phyloP scores from a whole-genome alignment of 2,797 vertebrate genomes.

The Xyrichtys novacula region DNA sequence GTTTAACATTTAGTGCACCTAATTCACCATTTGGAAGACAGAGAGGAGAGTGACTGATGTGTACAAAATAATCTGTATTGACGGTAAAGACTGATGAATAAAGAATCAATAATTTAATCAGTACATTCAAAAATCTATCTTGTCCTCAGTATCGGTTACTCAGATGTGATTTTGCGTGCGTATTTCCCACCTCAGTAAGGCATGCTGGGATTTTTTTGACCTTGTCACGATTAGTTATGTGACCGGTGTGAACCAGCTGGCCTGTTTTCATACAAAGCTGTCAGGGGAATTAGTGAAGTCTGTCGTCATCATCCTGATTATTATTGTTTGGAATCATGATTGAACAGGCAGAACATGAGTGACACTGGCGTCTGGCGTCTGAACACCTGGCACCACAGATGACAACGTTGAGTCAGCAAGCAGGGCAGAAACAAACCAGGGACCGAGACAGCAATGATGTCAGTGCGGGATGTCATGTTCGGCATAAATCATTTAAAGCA shows the following conservation, averaged over 20 bases:
- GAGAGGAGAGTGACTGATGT: no score
- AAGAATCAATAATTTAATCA: no score
- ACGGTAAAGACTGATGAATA: no score
- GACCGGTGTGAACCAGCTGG: not conserved
- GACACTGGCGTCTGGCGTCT: not conserved
- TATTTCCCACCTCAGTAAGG: not conserved
- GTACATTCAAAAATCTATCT: no score
- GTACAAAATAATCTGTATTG: no score
- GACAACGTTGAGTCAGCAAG: conserved; percentile 46
- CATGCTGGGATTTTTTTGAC: not conserved
- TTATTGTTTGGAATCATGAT: conserved; percentile 1
- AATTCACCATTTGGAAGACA: no score
- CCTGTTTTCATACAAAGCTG: conserved; percentile 3
- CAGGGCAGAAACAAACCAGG: not conserved
- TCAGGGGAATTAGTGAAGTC: conserved; percentile 21
- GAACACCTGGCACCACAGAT: conserved; percentile 49
- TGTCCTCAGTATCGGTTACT: no score
- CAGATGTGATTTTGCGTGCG: not conserved
- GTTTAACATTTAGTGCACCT: no score
- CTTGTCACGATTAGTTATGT: not conserved
- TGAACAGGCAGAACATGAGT: conserved; percentile 9
- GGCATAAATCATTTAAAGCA: not conserved
- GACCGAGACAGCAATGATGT: not conserved
- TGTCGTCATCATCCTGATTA: not conserved
- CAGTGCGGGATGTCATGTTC: not conserved